Evolutionary conservation across 2,888 invertebrate genomes (phyloP).

Genomic region (Caradrina kadenii): DNA sequence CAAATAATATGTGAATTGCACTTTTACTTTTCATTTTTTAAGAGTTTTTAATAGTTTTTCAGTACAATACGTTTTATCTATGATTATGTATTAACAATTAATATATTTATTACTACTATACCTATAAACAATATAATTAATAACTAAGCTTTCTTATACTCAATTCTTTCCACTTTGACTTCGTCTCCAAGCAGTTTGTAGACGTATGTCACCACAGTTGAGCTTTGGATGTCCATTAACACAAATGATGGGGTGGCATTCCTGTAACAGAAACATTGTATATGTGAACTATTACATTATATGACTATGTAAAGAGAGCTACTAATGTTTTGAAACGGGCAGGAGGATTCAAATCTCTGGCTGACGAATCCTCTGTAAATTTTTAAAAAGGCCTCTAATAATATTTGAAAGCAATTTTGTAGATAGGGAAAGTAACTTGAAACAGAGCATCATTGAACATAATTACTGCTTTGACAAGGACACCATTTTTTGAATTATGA

Average conservation of each 20-base stretch:
- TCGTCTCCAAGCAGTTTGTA: conserved; percentile 99
- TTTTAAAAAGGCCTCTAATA: no score
- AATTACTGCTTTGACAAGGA: no score
- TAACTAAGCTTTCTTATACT: conserved; percentile 96
- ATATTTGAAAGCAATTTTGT: no score
- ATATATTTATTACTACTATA: conserved; percentile 48
- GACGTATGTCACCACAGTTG: conserved; percentile 99
- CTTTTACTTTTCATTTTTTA: not conserved
- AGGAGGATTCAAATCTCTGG: no score
- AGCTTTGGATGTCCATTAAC: conserved; percentile 99
- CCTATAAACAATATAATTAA: conserved; percentile 19
- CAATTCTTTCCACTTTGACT: conserved; percentile 99
- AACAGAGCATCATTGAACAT: no score
- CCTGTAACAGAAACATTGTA: conserved; percentile 85
- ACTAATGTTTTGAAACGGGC: no score
- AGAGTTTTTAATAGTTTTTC: conserved; percentile 5
- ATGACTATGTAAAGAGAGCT: not conserved
- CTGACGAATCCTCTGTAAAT: no score
- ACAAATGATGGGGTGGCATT: conserved; percentile 98
- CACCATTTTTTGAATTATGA: not conserved
- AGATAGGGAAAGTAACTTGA: no score
- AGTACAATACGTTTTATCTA: conserved; percentile 21
- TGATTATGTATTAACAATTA: not conserved
- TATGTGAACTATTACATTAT: not conserved
- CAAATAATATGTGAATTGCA: no score